Evolutionary conservation across 2,888 invertebrate species (phyloP).

Genomic region (Phymatocera aterrima): DNA sequence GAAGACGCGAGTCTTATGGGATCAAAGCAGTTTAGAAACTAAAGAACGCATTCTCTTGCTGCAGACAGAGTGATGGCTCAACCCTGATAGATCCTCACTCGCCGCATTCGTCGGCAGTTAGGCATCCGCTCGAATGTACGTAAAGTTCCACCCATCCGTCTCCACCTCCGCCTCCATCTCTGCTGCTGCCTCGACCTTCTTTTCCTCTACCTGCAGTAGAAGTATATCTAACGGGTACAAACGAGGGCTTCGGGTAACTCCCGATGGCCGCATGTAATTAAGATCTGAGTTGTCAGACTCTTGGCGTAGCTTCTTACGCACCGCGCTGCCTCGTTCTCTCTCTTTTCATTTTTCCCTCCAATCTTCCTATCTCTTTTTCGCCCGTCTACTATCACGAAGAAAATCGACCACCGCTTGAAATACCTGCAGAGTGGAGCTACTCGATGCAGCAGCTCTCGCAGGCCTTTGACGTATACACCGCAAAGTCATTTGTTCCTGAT

Average conservation of each 20-base stretch:
- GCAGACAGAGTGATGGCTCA: slow-evolving; percentile 27
- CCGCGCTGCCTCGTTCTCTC: slow-evolving; percentile 2
- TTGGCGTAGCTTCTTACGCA: slow-evolving; percentile 38
- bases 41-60: background rate
- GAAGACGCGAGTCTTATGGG: slow-evolving; percentile 10
- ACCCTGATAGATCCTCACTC: slow-evolving; percentile 24
- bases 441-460: slow-evolving; percentile 53
- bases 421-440: slow-evolving; percentile 55
- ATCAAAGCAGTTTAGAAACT: slow-evolving; percentile 14
- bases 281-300: slow-evolving; percentile 63
- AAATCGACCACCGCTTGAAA: slow-evolving; percentile 31
- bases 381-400: background rate
- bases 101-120: slow-evolving; percentile 21
- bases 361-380: background rate
- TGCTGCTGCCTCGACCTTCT: background rate
- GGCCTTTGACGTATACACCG: slow-evolving; percentile 49
- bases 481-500: slow-evolving; percentile 61
- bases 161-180: background rate
- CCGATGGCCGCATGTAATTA: slow-evolving; percentile 58
- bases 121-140: slow-evolving; percentile 14
- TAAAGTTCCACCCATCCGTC: slow-evolving; percentile 10
- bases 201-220: background rate
- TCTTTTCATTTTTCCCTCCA: background rate
- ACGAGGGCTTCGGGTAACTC: slow-evolving; percentile 50
- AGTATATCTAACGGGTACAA: slow-evolving; percentile 29